Conservation (phyloP, 2,797 vertebrate genomes). For the Sebastiscus tertius region DNA sequence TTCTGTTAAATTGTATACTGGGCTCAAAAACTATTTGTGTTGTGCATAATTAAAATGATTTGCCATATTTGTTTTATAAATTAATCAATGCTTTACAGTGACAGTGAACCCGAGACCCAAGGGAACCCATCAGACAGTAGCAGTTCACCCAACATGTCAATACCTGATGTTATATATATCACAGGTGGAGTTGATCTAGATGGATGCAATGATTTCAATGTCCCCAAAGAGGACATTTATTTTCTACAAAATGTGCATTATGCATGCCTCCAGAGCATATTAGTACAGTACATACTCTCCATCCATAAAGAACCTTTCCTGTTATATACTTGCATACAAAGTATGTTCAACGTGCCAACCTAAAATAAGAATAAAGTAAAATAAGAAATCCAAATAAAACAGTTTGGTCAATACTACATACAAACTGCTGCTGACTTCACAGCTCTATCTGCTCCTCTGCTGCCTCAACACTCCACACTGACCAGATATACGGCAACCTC, state of each 20-base stretch:
- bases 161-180: not conserved
- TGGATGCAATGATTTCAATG: not conserved
- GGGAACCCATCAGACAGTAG: too few relatives aligned
- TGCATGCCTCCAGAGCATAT: not conserved
- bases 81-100: not conserved
- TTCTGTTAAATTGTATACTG: not conserved
- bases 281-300: not conserved
- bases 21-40: not conserved
- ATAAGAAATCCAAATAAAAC: too few relatives aligned
- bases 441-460: too few relatives aligned
- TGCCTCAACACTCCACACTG: too few relatives aligned
- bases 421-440: too few relatives aligned
- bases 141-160: not conserved
- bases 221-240: not conserved
- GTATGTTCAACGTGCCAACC: too few relatives aligned
- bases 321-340: too few relatives aligned
- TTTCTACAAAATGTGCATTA: not conserved
- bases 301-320: too few relatives aligned
- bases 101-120: not conserved
- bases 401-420: too few relatives aligned
- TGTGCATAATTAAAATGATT: not conserved
- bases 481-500: too few relatives aligned
- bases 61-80: too few relatives aligned
- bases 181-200: not conserved
- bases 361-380: too few relatives aligned